Base-by-base conservation (phyloP, 2,113 vertebrate genomes). In the Ivindomyrus marchei region DNA sequence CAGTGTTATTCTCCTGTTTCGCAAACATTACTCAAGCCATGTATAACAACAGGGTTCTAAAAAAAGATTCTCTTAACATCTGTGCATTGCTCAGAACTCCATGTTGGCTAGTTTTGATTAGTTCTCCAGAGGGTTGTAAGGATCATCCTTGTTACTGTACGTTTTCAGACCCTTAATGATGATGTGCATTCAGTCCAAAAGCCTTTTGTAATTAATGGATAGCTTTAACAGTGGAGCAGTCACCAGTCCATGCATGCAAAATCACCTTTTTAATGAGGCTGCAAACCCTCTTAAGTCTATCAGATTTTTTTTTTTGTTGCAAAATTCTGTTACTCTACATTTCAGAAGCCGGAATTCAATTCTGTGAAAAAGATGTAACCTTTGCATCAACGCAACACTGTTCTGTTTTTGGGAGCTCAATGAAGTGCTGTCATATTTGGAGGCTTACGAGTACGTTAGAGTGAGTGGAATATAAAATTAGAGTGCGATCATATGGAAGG, bases 261-360 rank as follows among this genome's bases (percentile, higher is more conserved):
- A 45, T 88, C 58, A 88, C 74, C 46, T 70, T 46, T 88, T 88
- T 70, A 88, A 74, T 46, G 88, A 88, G 36, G 87, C 87, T 45
- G 17, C 31, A 19, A 11, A 15, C 17, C 39, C 53, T 19, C 52
- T 88, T 31, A 62, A 88, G 27, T 39, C 11, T 56, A 21, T 31
- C n/a, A 53, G 17, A 2, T 56, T 56, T 56, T 19, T 53, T 17
- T 56, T 21, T 31, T 39, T 62, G 11, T 46, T 13, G 5, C 17
- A 24, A 42, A 31, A 42, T 53, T 58, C 17, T n/a, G 8, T 46
- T 45, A 62, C 36, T 42, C 9, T 15, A 31, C 24, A 39, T 56
- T 46, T 9, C 74, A 42, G 74, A 36, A 80, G 74, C n/a, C 3
- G 1, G 39, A 58, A 8, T 88, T 39, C 21, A 87, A 15, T 17